phyloP scores from a whole-genome alignment of 1,140 invertebrate species.

The Cyphomyrmex costatus region DNA sequence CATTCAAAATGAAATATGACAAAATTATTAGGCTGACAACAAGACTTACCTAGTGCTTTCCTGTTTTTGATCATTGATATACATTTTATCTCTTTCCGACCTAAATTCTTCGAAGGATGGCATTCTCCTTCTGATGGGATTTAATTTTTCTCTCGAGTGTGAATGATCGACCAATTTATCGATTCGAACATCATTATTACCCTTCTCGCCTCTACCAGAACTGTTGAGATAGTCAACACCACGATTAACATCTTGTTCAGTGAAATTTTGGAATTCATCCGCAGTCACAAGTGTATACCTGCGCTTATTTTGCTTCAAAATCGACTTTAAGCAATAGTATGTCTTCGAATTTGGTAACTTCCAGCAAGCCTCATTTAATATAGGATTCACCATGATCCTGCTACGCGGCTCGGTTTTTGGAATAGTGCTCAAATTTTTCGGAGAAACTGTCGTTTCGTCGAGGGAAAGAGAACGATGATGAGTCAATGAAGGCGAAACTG shows the following conservation, averaged over 20 bases:
- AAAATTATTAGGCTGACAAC: not conserved
- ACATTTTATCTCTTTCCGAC: conserved; percentile 9
- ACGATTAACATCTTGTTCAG: conserved; percentile 29
- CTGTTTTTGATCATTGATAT: not conserved
- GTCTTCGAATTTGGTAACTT: conserved; percentile 80
- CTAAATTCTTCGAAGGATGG: conserved; percentile 44
- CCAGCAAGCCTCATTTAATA: conserved; percentile 73
- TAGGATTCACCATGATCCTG: conserved; percentile 79
- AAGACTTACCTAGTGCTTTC: conserved; percentile 61
- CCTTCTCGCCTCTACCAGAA: not conserved
- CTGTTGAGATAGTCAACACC: not conserved
- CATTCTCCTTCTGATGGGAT: conserved; percentile 51
- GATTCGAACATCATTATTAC: not conserved
- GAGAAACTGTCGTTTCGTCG: conserved; percentile 41
- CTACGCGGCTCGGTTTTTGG: conserved; percentile 72
- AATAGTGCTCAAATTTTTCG: conserved; percentile 73
- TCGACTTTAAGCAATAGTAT: conserved; percentile 84
- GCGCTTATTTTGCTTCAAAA: conserved; percentile 82
- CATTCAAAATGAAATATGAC: not conserved
- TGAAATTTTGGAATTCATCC: conserved; percentile 80
- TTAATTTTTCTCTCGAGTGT: conserved; percentile 64
- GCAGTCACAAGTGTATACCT: conserved; percentile 83
- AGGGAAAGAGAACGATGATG: conserved; percentile 45
- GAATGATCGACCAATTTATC: conserved; percentile 25
- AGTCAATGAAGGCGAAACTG: not conserved